phyloP scores from a whole-genome alignment of 1,140 invertebrate species.

The Magallana gigas region DNA sequence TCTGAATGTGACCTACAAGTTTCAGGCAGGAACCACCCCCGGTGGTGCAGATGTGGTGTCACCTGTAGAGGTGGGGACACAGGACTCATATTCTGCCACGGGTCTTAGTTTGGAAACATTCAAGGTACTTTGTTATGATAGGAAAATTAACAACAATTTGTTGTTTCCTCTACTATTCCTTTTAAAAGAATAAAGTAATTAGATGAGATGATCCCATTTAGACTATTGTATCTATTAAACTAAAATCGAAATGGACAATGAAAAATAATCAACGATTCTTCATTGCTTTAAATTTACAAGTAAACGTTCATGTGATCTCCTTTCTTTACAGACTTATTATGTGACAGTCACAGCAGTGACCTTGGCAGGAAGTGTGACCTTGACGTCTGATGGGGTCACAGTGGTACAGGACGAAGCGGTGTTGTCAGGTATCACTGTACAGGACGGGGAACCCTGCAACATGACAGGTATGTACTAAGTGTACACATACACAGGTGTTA shows the following conservation, averaged over 20 bases:
- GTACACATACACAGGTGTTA: too few species aligned
- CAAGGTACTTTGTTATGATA: constrained; percentile 25
- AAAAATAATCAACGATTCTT: too few species aligned
- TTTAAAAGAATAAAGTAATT: too few species aligned
- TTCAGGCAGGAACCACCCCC: constrained; percentile 38
- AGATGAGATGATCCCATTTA: too few species aligned
- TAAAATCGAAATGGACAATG: too few species aligned
- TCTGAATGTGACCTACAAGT: constrained; percentile 44
- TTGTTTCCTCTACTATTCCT: too few species aligned
- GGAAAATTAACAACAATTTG: too few species aligned
- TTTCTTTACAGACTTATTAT: constrained; percentile 56
- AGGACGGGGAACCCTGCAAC: constrained; percentile 49
- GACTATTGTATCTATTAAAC: too few species aligned
- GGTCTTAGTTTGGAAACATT: constrained; percentile 37
- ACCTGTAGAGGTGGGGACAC: constrained; percentile 10
- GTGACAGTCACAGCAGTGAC: constrained; percentile 57
- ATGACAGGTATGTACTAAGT: constrained; percentile 21
- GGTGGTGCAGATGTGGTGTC: constrained; percentile 43
- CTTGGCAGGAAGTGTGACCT: constrained; percentile 43
- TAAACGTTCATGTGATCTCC: background rate
- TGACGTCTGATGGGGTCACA: constrained; percentile 60
- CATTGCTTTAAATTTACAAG: background rate
- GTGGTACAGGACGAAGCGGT: constrained; percentile 43
- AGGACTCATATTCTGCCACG: constrained; percentile 10
- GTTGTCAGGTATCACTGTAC: constrained; percentile 37